Evolutionary conservation across 1,140 invertebrate species (phyloP).

Genomic region (Ptiloglossa arizonensis): DNA sequence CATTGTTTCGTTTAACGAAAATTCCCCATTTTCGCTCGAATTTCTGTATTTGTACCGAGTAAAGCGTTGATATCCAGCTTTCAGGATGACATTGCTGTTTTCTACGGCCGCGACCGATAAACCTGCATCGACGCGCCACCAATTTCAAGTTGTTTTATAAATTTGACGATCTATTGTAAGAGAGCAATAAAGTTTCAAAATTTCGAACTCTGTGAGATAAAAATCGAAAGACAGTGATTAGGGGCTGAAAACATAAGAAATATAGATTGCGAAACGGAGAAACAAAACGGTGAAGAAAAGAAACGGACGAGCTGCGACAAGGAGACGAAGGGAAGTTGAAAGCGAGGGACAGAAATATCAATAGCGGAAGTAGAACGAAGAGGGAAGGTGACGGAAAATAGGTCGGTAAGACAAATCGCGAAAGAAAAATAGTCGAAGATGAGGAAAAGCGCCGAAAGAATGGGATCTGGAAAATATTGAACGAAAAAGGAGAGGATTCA

Average conservation of each 20-base stretch:
- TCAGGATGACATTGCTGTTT: too few species aligned
- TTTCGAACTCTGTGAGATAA: not conserved
- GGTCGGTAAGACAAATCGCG: not conserved
- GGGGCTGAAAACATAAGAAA: too few species aligned
- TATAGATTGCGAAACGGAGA: too few species aligned
- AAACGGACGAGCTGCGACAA: too few species aligned
- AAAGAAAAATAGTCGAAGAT: too few species aligned
- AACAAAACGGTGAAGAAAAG: not conserved
- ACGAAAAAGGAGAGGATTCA: too few species aligned
- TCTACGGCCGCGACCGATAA: too few species aligned
- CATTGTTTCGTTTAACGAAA: not conserved
- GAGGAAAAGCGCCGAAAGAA: not conserved
- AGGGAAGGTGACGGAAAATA: not conserved
- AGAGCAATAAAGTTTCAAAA: not conserved
- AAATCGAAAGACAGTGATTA: too few species aligned
- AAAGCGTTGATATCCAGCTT: constrained; percentile 10
- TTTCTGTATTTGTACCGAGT: not conserved
- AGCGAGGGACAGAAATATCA: not conserved
- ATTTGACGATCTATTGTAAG: too few species aligned
- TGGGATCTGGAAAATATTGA: too few species aligned
- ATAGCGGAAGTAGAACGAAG: not conserved
- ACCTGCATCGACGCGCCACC: too few species aligned
- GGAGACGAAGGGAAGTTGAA: not conserved
- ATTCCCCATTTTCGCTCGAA: constrained; percentile 10
- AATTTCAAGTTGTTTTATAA: not conserved